Percentiles rank a stretch among this genome's conserved stretches.
These are phyloP conservation scores for Solea senegalensis DNA, from an alignment of 2,113 vertebrate species.

Conservation along the genomic window DNA sequence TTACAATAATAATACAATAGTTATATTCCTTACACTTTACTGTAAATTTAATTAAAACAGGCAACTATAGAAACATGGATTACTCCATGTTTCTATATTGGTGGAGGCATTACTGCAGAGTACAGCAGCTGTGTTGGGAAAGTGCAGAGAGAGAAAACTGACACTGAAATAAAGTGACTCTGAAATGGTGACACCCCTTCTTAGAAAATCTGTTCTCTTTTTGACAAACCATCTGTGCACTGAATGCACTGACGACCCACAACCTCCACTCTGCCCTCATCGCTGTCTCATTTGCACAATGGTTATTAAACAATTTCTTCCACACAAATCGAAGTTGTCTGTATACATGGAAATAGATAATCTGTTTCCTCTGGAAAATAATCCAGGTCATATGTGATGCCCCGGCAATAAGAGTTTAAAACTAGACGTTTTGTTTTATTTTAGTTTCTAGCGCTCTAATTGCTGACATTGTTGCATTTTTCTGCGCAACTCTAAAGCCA, in stretches of 20 bases:
- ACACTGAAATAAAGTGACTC: slow-evolving; percentile 13
- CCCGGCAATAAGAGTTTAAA: neutral
- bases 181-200: slow-evolving; percentile 4
- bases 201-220: slow-evolving; percentile 5
- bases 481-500: neutral
- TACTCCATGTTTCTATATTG: neutral
- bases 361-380: slow-evolving; percentile 5
- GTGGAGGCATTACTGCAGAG: neutral
- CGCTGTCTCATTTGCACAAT: neutral
- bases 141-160: neutral
- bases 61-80: too few relatives aligned
- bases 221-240: neutral
- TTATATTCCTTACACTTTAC: too few relatives aligned
- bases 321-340: slow-evolving; percentile 17
- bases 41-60: too few relatives aligned
- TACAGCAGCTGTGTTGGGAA: neutral
- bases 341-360: neutral
- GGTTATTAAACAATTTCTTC: slow-evolving; percentile 6
- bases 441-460: neutral
- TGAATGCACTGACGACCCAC: neutral
- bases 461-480: neutral
- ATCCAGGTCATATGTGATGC: slow-evolving; percentile 4
- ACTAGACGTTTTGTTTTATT: neutral
- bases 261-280: neutral
- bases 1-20: too few relatives aligned